phyloP scores from a whole-genome alignment of 2,888 invertebrate species.

The Rhagonycha fulva region DNA sequence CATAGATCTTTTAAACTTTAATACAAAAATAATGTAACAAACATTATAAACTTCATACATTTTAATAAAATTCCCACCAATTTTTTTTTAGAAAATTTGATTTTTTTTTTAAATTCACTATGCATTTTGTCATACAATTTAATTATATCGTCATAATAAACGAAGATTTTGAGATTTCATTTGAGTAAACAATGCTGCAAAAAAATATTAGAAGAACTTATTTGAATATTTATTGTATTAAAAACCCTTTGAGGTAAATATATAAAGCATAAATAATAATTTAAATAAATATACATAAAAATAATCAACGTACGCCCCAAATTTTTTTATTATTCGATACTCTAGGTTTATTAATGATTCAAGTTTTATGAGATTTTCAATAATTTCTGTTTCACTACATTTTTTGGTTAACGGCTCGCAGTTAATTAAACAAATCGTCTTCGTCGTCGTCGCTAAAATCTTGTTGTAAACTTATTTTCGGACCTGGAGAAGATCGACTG shows the following conservation, averaged over 20 bases:
- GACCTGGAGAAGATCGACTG: constrained; percentile 20
- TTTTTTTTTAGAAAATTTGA: not conserved
- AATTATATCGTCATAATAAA: not conserved
- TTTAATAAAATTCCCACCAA: not conserved
- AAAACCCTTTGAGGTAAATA: constrained; percentile 1
- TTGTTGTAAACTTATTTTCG: constrained; percentile 36
- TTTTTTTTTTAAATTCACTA: not conserved
- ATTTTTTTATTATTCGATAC: constrained; percentile 11
- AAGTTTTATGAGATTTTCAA: constrained; percentile 1
- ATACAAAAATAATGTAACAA: not conserved
- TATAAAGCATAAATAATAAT: constrained; percentile 8
- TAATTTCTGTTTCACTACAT: not conserved
- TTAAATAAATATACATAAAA: constrained; percentile 21
- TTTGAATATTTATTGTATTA: constrained; percentile 8
- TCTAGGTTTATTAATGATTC: not conserved
- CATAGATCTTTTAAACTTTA: not conserved
- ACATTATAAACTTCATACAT: not conserved
- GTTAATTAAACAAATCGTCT: constrained; percentile 33
- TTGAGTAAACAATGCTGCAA: not conserved
- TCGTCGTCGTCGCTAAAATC: constrained; percentile 52
- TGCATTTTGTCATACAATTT: not conserved
- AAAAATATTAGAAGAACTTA: not conserved
- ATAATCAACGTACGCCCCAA: constrained; percentile 9
- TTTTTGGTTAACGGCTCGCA: constrained; percentile 7
- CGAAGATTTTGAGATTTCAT: not conserved